phyloP scores from a whole-genome alignment of 2,113 vertebrate genomes.

The Bubo blakistoni region DNA sequence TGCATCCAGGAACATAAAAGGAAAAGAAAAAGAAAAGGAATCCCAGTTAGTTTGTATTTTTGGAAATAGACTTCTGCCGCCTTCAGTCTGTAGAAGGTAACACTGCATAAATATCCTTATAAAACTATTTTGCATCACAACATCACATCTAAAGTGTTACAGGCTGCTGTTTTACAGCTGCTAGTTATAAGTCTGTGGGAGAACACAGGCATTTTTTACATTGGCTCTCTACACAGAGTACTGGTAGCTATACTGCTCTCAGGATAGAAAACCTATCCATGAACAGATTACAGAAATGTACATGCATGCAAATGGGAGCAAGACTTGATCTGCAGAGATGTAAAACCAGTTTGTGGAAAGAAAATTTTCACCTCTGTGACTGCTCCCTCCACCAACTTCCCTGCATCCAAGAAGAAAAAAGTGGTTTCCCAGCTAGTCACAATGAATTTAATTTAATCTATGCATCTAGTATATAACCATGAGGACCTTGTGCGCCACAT shows the following conservation, averaged over 20 bases:
- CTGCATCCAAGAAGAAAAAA: neutral
- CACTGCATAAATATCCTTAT: neutral
- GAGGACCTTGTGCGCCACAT: neutral
- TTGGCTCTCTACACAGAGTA: neutral
- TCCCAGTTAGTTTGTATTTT: neutral
- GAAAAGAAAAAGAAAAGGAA: neutral
- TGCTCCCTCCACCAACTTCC: accelerated
- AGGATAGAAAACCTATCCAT: neutral
- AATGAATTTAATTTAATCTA: neutral
- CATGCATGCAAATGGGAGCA: neutral
- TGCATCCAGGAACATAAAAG: neutral
- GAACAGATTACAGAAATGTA: neutral
- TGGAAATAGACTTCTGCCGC: neutral
- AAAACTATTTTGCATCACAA: neutral
- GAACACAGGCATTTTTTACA: neutral
- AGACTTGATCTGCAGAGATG: neutral
- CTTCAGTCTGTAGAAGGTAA: neutral
- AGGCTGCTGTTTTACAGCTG: neutral
- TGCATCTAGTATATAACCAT: neutral
- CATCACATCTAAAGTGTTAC: neutral
- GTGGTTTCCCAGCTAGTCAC: neutral
- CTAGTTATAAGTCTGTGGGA: neutral
- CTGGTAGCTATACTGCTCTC: neutral
- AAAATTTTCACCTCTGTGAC: neutral
- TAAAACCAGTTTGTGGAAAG: neutral